Evolutionary conservation across 2,113 vertebrate species (phyloP).

Genomic region (Hippocampus zosterae): DNA sequence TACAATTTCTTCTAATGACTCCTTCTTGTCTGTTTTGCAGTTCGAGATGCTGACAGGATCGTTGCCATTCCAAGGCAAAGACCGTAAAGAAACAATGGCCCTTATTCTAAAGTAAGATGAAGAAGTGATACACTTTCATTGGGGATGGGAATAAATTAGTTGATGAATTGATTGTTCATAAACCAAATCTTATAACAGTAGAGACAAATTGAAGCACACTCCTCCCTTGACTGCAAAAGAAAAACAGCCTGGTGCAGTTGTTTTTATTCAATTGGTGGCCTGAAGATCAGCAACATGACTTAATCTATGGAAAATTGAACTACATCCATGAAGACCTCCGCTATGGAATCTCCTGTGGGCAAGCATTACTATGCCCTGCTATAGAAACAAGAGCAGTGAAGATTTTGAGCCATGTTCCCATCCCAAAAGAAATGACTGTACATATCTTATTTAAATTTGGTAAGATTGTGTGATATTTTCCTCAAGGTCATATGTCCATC

Average conservation of each 20-base stretch:
- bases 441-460: too few species aligned
- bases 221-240: not conserved
- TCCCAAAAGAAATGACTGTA: too few species aligned
- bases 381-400: too few species aligned
- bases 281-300: not conserved
- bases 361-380: too few species aligned
- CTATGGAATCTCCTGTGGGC: too few species aligned
- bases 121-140: not conserved
- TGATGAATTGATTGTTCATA: not conserved
- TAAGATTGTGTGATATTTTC: not conserved
- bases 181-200: not conserved
- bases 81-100: conserved; percentile 97
- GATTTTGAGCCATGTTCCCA: not conserved
- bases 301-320: not conserved
- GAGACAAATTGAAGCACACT: not conserved
- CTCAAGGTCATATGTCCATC: not conserved
- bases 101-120: conserved; percentile 93
- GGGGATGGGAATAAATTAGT: not conserved
- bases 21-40: conserved; percentile 62
- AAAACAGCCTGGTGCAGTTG: not conserved
- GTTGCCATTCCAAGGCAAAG: conserved; percentile 95
- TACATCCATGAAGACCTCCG: too few species aligned
- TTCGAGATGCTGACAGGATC: conserved; percentile 98
- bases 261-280: too few species aligned
- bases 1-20: not conserved